A percentile compares a stretch with the other conserved stretches of the same genome.
Evolutionary conservation across 2,797 vertebrate species (phyloP).

Genomic region (Acrocephalus scirpaceus): DNA sequence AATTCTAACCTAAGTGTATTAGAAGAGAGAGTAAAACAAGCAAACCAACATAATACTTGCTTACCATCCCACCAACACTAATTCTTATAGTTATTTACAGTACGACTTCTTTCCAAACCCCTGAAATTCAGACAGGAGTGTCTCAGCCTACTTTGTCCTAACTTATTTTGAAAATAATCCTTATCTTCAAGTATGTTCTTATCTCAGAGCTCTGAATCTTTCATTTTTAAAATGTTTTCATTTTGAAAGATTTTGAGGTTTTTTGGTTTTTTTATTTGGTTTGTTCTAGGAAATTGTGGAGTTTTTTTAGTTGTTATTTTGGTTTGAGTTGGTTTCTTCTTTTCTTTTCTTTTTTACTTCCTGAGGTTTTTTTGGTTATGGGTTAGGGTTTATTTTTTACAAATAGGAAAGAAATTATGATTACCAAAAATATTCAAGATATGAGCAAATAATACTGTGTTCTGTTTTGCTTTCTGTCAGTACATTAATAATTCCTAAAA

Average conservation of each 20-base stretch:
- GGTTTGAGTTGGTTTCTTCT: not conserved
- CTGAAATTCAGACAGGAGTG: not conserved
- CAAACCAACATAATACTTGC: not conserved
- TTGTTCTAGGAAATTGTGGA: not conserved
- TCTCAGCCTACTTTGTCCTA: not conserved
- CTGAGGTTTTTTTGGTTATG: rapidly evolving
- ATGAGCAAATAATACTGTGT: not conserved
- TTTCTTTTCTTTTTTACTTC: rapidly evolving
- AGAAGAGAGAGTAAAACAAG: not conserved
- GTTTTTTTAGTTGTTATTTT: not conserved
- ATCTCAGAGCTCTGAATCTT: not conserved
- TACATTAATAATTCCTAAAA: slow-evolving; percentile 9
- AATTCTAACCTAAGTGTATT: not conserved
- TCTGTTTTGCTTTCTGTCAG: not conserved
- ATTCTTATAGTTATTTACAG: not conserved
- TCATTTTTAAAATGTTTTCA: rapidly evolving
- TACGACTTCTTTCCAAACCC: not conserved
- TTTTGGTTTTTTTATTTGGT: not conserved
- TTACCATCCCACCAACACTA: not conserved
- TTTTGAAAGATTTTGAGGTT: not conserved
- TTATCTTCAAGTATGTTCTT: not conserved
- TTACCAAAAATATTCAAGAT: not conserved
- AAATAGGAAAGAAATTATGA: not conserved
- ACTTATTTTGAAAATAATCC: not conserved
- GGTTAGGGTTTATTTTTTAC: not conserved